A percentile compares a stretch with the other conserved stretches of the same genome.
phyloP scores from a whole-genome alignment of 2,113 vertebrate species.

The Sceloporus undulatus region DNA sequence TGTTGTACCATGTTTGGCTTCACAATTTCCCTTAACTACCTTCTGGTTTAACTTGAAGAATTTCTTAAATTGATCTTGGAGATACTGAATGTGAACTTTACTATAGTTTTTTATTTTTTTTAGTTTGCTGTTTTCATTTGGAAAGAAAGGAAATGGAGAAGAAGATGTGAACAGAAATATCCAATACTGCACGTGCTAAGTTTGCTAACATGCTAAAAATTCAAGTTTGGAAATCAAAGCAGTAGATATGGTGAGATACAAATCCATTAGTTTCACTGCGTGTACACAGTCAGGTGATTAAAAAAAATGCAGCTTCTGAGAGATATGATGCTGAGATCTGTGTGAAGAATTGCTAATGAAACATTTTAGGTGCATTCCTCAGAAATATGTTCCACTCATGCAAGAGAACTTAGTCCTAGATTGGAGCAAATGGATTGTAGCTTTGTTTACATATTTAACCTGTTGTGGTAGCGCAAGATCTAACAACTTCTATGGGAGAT shows the following conservation, averaged over 20 bases:
- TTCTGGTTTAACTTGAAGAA: slow-evolving; percentile 6
- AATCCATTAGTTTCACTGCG: neutral
- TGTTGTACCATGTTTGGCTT: neutral
- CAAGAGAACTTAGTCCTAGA: neutral
- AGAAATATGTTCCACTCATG: neutral
- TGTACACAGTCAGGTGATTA: neutral
- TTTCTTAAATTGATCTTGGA: slow-evolving; percentile 14
- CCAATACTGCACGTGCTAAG: neutral
- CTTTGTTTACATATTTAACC: neutral
- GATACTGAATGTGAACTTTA: neutral
- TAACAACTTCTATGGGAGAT: no score
- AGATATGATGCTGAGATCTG: neutral
- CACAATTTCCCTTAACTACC: neutral
- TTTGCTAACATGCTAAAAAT: neutral
- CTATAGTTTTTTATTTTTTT: neutral
- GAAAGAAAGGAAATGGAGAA: neutral
- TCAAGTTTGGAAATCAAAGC: neutral
- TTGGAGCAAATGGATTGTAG: neutral
- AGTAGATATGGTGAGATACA: neutral
- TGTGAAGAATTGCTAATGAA: neutral
- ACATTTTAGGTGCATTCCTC: neutral
- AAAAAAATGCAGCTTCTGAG: neutral
- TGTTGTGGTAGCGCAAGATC: neutral
- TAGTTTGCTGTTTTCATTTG: neutral
- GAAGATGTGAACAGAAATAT: neutral